Percentiles rank a stretch among this genome's conserved stretches.
Evolutionary conservation across 2,113 vertebrate species (phyloP).

Genomic region (Calonectris borealis): DNA sequence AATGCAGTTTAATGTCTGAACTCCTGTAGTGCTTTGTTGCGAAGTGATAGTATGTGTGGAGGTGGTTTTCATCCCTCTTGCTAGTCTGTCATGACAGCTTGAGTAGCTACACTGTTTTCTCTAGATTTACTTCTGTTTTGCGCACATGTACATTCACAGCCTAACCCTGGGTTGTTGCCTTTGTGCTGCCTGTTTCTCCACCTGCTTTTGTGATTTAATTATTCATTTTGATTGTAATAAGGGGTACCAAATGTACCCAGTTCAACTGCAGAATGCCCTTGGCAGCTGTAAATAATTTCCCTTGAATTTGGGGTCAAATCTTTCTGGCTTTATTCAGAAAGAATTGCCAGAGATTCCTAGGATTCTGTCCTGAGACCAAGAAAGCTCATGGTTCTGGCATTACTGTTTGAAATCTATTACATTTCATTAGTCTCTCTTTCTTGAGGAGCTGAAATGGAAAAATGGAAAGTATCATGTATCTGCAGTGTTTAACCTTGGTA

Average conservation of each 20-base stretch:
- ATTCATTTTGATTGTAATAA: neutral
- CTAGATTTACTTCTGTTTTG: neutral
- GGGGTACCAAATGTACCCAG: neutral
- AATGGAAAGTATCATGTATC: neutral
- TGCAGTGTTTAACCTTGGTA: neutral
- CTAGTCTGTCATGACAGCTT: neutral
- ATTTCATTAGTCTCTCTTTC: neutral
- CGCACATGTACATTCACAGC: neutral
- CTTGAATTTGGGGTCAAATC: neutral
- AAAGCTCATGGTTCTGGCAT: neutral
- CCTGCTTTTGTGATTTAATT: neutral
- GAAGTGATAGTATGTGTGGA: neutral
- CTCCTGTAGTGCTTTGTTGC: neutral
- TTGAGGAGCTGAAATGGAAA: neutral
- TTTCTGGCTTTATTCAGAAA: neutral
- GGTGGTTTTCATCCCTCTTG: neutral
- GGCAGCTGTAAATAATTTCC: slow-evolving; percentile 18
- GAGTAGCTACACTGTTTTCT: neutral
- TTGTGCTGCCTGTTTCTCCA: neutral
- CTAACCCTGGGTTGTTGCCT: neutral
- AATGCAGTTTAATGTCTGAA: neutral
- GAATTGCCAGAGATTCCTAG: neutral
- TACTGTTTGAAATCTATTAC: neutral
- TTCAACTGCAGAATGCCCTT: neutral
- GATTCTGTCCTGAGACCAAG: neutral